Base-by-base conservation (phyloP, 2,113 vertebrate genomes). In the Holacanthus passer region DNA sequence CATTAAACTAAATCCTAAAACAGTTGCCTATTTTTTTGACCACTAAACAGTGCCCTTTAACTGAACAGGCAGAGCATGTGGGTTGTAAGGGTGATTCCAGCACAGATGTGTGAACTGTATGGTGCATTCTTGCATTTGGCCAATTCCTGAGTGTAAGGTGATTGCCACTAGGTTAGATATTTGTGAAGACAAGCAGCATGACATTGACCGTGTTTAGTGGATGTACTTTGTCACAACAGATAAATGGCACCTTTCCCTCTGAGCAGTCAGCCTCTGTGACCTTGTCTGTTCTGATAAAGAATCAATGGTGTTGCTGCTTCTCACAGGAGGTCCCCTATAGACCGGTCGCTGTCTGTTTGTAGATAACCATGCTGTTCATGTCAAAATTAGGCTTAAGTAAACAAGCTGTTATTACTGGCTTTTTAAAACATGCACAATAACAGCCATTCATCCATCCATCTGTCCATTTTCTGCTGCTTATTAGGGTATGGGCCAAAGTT, bases 261-360 rank as follows among this genome's bases (percentile, higher is more conserved):
- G 78, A 90, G 89, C 86, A 86, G 82, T 70, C 69, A 66, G 79
- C 82, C 81, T 85, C 77, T 67, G 83, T 89, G 87, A 91, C 91
- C 87, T 81, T 79, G 82, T 94, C 87, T 91, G 94, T 87, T 87
- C 94, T 96, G 95, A 94, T 91, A 95, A 95, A 95, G 86, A 97
- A 98, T 98, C 97, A 96, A 97, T 97, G 96, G 81, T 91, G 89
- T 77, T 82, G 88, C 72, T 88, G 92, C 88, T 82, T 63, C 93
- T 84, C 79, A 79, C 71, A 73, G 80, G 77, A 77, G 73, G 74
- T 11, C 5, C 29, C 64, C 64, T 79, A 59, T 52, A 79, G 64
- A 73, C n/a, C 13, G 3, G 58, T 70, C 83, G 41, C 43, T 86
- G 67, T 63, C 81, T 77, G 77, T 85, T 76, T 94, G 92, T 86